phyloP scores from a whole-genome alignment of 2,797 vertebrate genomes.

The Phoeniculus purpureus region DNA sequence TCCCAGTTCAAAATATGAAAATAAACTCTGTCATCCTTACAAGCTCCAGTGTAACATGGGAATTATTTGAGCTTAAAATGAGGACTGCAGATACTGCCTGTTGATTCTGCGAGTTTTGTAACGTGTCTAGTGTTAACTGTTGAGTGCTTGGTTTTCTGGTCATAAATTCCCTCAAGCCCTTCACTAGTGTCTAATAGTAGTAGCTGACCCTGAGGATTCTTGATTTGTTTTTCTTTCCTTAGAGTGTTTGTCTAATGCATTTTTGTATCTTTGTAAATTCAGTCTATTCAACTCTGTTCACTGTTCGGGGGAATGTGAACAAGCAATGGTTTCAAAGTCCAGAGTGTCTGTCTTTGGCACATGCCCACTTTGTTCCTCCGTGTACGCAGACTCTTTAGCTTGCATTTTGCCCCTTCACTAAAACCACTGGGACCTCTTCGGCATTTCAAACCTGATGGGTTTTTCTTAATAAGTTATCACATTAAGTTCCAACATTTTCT shows the following conservation, averaged over 20 bases:
- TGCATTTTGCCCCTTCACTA: not conserved
- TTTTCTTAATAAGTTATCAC: not conserved
- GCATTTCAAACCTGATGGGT: not conserved
- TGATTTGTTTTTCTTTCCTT: not conserved
- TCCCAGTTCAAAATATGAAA: conserved; percentile 53
- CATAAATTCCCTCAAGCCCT: not conserved
- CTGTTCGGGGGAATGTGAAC: not conserved
- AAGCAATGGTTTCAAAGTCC: not conserved
- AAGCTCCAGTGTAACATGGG: conserved; percentile 42
- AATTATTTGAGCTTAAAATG: conserved; percentile 33
- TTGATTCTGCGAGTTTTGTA: conserved; percentile 58
- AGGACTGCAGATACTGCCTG: conserved; percentile 35
- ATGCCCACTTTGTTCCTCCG: not conserved
- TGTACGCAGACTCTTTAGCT: not conserved
- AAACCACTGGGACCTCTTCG: not conserved
- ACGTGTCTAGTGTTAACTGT: not conserved
- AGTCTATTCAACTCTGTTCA: not conserved
- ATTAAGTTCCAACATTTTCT: not conserved
- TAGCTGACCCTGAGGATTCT: not conserved
- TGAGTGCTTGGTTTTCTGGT: conserved; percentile 1
- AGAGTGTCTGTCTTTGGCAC: not conserved
- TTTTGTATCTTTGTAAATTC: not conserved
- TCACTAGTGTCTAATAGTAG: not conserved
- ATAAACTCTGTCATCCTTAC: conserved; percentile 48
- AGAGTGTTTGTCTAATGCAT: not conserved